These are phyloP conservation scores for Urocyon cinereoargenteus DNA, from an alignment of 2,797 vertebrate genomes.

Conservation along the genomic window DNA sequence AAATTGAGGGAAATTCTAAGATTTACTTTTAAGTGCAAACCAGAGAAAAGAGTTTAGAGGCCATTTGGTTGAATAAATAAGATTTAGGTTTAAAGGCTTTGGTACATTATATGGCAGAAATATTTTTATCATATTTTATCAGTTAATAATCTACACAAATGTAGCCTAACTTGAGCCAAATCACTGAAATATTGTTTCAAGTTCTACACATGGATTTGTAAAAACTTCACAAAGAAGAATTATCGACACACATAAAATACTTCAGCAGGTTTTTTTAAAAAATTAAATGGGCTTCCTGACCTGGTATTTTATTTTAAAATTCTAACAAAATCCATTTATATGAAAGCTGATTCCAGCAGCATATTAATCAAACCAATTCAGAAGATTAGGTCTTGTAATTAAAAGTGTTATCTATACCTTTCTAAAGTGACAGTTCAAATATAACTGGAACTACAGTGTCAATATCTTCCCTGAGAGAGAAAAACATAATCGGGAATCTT, in stretches of 20 bases:
- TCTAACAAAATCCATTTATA: conserved; percentile 59
- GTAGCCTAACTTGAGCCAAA: not conserved
- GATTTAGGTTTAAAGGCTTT: not conserved
- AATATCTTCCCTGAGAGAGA: conserved; percentile 75
- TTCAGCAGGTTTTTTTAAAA: not conserved
- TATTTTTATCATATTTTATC: not conserved
- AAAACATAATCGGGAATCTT: conserved; percentile 76
- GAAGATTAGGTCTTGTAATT: conserved; percentile 75
- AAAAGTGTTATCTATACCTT: conserved; percentile 61
- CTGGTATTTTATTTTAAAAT: conserved; percentile 44
- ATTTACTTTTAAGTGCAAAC: not conserved
- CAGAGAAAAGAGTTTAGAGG: not conserved
- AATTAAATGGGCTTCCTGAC: conserved; percentile 28
- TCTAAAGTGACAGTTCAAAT: conserved; percentile 40
- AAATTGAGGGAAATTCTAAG: not conserved
- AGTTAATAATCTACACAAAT: not conserved
- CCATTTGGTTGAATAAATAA: not conserved
- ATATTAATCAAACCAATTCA: conserved; percentile 77
- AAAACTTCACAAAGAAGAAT: conserved; percentile 3
- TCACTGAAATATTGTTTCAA: not conserved
- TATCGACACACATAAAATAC: not conserved
- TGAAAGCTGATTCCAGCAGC: conserved; percentile 64
- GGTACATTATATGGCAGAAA: not conserved
- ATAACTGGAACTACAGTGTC: conserved; percentile 38
- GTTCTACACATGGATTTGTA: not conserved